phyloP scores from a whole-genome alignment of 2,113 vertebrate genomes.

The Hyaena hyaena region DNA sequence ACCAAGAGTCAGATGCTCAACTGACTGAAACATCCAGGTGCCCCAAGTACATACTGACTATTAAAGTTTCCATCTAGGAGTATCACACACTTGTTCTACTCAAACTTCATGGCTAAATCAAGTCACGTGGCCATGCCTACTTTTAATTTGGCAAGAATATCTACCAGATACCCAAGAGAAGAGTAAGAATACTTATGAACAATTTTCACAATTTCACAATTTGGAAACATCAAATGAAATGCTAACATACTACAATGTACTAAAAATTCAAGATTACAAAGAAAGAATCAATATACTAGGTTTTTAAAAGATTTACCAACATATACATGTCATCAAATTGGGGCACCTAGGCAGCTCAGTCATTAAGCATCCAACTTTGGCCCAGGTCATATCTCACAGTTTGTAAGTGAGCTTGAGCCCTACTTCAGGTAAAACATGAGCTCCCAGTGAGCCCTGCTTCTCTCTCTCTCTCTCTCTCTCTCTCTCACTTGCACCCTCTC shows the following conservation, averaged over 20 bases:
- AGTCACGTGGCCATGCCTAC: not conserved
- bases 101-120: not conserved
- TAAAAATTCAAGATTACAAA: slow-evolving; percentile 26
- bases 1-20: too few relatives aligned
- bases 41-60: not conserved
- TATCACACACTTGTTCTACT: not conserved
- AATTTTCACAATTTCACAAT: not conserved
- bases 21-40: too few relatives aligned
- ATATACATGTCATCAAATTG: not conserved
- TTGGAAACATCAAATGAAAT: not conserved
- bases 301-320: not conserved
- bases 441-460: too few relatives aligned
- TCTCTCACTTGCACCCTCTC: too few relatives aligned
- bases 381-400: too few relatives aligned
- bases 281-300: not conserved
- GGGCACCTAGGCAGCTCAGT: too few relatives aligned
- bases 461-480: too few relatives aligned
- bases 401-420: too few relatives aligned
- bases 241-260: not conserved
- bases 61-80: not conserved
- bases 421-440: too few relatives aligned
- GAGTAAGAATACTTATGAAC: not conserved
- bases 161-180: not conserved
- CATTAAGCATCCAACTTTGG: too few relatives aligned
- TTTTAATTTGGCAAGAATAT: not conserved